Evolutionary conservation across 2,888 invertebrate species (phyloP), one percentile per base, ranked within the genome.

Genomic region (Ornithoptera alexandrae): DNA sequence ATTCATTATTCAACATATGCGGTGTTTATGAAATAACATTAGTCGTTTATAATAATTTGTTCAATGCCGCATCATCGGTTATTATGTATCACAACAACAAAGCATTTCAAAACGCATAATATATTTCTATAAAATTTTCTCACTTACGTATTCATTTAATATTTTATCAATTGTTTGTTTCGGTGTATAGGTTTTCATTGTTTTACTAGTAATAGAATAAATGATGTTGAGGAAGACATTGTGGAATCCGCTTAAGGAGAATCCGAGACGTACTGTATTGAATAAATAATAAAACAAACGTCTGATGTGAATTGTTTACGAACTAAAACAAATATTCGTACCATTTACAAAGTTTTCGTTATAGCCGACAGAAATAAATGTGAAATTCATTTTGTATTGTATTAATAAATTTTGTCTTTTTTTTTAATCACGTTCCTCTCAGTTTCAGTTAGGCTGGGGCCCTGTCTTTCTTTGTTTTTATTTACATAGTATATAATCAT

Each of bases 251-350:
- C 46, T 46, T 1, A 53, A 56, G 56, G 20, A 56, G 56, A 56
- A 56, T 56, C 56, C 7, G n/a, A 7, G 56, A 20, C 22, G 59
- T 59, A 17, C 2, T 12, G 30, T 30, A 18, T 60, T 60, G 15
- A 36, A 60, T 60, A 18, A 60, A 18, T 60, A 60, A 60, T 60
- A 36, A 60, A 12, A 60, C 17, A 24, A 46, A 60, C 60, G 60
- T 60, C 18, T 2, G 36, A 8, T 30, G 17, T 36, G 60, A 60
- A 60, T 36, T 60, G 30, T 60, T 18, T 8, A 59, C 59, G 15
- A 60, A 36, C 36, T 36, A 18, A 56, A 56, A 56, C 20, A 59
- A 59, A 59, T 59, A 59, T 59, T 59, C 22, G n/a, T 46, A 46
- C 12, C 46, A 12, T 15, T 46, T 46, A 15, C 15, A 46, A 46